These are phyloP conservation scores for Halcyon leucocephala DNA, from an alignment of 2,797 vertebrate species.

Conservation along the genomic window DNA sequence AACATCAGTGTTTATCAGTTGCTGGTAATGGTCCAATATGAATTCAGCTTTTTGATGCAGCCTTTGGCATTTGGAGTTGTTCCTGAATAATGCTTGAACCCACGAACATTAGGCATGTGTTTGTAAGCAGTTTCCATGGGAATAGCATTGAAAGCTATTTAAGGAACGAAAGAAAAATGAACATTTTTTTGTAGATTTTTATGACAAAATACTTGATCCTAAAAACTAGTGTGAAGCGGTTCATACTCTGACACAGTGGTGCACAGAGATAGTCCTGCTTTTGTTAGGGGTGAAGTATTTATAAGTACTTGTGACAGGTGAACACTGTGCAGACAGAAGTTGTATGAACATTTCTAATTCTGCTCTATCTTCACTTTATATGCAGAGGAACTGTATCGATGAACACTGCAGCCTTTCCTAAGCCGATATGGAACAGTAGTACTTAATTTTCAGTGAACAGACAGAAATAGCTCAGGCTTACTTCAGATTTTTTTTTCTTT, in stretches of 20 bases:
- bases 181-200: not conserved
- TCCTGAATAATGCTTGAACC: not conserved
- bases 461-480: not conserved
- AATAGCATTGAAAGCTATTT: constrained; percentile 7
- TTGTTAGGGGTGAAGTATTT: not conserved
- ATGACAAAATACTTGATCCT: not conserved
- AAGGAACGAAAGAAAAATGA: not conserved
- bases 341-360: not conserved
- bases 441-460: not conserved
- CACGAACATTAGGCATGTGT: not conserved
- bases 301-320: not conserved
- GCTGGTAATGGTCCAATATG: not conserved
- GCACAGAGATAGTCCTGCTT: not conserved
- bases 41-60: not conserved
- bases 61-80: not conserved
- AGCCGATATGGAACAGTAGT: not conserved
- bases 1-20: not conserved
- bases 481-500: not conserved
- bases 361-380: not conserved
- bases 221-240: not conserved
- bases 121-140: constrained; percentile 37
- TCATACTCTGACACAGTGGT: not conserved
- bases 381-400: not conserved
- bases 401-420: not conserved
- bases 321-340: not conserved